Evolutionary conservation across 1,140 invertebrate genomes (phyloP), one percentile per base, ranked within the genome.

Genomic region (Adoxophyes honmai): DNA sequence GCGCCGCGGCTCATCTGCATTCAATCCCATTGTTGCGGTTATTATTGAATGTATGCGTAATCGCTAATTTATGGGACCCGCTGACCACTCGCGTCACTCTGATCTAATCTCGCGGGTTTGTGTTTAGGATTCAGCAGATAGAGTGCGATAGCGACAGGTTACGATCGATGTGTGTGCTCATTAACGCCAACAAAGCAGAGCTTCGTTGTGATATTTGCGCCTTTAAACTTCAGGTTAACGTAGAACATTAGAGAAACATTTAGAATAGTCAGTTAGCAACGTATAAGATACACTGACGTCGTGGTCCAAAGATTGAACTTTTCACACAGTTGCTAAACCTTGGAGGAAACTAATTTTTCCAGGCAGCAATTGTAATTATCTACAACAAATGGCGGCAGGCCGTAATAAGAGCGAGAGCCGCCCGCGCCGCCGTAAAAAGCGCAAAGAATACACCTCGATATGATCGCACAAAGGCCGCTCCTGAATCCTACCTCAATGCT

Each of bases 401-500:
- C 70, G 78, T 81, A 82, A 81, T 85, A 81, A 71, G 78, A 63
- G 73, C 74, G 76, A 78, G 72, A 77, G 65, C 69, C 65, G 60
- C 66, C 67, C 74, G 70, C 42, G 75, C 70, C 70, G 70, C 81
- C 75, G 79, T 87, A 87, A 85, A 86, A 86, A 86, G 84, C 86
- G 80, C 86, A 87, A 88, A 87, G 84, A 88, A 87, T 88, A 87
- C 84, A 86, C 81, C 86, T 87, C 82, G 86, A 88, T 88, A 87
- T 87, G 82, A 88, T 88, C 86, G 81, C 86, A 88, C 84, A 88
- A 88, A 86, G 75, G 78, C 81, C 83, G 79, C 83, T 85, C 73
- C 82, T 80, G 78, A 78, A 83, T 85, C 81, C 82, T 81, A 75
- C 75, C 81, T 86, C 86, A 79, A 88, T 88, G 86, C 86, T 88